These are phyloP conservation scores for Lepidocolaptes lacrymiger DNA, from an alignment of 2,797 vertebrate species.

Conservation along the genomic window DNA sequence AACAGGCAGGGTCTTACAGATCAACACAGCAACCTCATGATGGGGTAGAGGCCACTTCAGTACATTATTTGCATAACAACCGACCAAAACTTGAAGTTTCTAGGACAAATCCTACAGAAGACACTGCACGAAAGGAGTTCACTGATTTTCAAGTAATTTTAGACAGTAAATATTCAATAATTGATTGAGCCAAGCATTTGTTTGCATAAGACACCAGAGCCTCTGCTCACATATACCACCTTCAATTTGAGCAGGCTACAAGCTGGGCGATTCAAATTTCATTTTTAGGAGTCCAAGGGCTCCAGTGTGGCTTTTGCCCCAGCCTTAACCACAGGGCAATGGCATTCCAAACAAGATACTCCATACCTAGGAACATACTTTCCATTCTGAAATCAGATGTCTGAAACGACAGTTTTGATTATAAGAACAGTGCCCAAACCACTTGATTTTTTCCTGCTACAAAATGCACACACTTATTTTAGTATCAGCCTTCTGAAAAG, in stretches of 20 bases:
- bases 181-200: not conserved
- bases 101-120: not conserved
- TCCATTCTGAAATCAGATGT: not conserved
- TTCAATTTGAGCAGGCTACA: not conserved
- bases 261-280: not conserved
- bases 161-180: not conserved
- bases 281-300: not conserved
- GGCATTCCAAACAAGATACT: not conserved
- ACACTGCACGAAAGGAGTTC: not conserved
- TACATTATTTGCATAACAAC: not conserved
- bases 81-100: slow-evolving; percentile 12
- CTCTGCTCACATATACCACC: not conserved
- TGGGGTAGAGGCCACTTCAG: not conserved
- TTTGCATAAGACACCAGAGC: not conserved
- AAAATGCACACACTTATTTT: not conserved
- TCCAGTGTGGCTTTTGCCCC: not conserved
- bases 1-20: not conserved
- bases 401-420: not conserved
- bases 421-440: not conserved
- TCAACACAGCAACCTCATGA: not conserved
- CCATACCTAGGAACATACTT: not conserved
- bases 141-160: not conserved
- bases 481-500: not conserved
- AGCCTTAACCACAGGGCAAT: not conserved
- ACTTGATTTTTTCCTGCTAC: not conserved